A percentile compares a stretch with the other conserved stretches of the same genome.
These are phyloP conservation scores for Leucophenga varia DNA, from an alignment of 1,140 invertebrate genomes.

Conservation along the genomic window DNA sequence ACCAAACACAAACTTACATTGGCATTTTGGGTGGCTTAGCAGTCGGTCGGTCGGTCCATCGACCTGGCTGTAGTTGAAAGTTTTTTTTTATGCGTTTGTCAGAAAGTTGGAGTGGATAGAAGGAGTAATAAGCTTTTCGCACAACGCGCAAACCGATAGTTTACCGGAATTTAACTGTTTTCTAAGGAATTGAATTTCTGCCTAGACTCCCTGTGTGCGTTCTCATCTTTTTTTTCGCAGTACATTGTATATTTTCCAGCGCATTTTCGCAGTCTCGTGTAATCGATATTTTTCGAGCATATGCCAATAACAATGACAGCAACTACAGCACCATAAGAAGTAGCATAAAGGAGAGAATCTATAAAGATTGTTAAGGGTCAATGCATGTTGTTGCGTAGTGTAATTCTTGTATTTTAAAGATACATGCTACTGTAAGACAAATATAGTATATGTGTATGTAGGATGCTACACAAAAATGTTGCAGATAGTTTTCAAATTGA, in stretches of 20 bases:
- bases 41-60: conserved; percentile 38
- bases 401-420: no score
- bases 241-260: no score
- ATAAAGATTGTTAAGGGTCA: conserved; percentile 34
- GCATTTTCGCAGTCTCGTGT: conserved; percentile 39
- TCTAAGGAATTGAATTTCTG: conserved; percentile 50
- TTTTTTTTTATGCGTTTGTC: conserved; percentile 12
- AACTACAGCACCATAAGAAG: conserved; percentile 5
- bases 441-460: no score
- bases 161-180: conserved; percentile 54
- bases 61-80: conserved; percentile 14
- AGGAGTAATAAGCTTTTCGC: conserved; percentile 32
- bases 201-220: conserved; percentile 18
- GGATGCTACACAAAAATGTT: no score
- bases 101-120: conserved; percentile 37
- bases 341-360: conserved; percentile 4
- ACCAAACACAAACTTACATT: conserved; percentile 15
- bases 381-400: conserved; percentile 31
- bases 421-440: no score
- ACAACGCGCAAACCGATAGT: no score
- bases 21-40: conserved; percentile 8
- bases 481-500: no score
- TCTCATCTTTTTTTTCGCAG: background rate
- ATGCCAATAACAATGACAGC: conserved; percentile 24
- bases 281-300: conserved; percentile 52